Evolutionary conservation across 1,140 invertebrate genomes (phyloP).

Genomic region (Archivesica marissinica): DNA sequence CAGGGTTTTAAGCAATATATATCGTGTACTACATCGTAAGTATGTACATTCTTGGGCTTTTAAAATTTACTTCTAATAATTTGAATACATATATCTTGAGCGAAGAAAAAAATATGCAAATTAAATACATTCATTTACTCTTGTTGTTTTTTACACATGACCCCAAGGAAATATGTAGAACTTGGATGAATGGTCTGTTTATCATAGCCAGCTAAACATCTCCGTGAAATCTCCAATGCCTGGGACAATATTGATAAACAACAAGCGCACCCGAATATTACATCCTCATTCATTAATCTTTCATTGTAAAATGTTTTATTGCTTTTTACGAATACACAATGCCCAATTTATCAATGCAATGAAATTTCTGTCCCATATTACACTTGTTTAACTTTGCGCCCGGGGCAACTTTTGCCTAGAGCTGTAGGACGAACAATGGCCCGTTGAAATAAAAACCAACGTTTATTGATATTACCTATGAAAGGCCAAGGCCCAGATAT

Average conservation of each 20-base stretch:
- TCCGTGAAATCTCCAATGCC: background rate
- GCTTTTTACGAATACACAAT: constrained; percentile 10
- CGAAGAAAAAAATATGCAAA: too few species aligned
- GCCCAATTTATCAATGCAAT: background rate
- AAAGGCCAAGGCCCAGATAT: constrained; percentile 34
- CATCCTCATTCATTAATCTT: background rate
- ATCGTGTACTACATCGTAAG: too few species aligned
- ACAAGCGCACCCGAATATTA: background rate
- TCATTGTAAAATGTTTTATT: constrained; percentile 12
- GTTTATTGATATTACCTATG: constrained; percentile 49
- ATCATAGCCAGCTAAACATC: background rate
- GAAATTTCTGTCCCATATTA: constrained; percentile 7
- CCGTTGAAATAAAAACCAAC: constrained; percentile 25
- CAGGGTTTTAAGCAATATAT: too few species aligned
- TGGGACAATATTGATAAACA: constrained; percentile 14
- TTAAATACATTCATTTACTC: too few species aligned
- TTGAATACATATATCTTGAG: too few species aligned
- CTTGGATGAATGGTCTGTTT: too few species aligned
- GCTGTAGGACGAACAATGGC: constrained; percentile 21
- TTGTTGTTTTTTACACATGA: too few species aligned
- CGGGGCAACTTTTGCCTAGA: background rate
- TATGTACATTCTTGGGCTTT: too few species aligned
- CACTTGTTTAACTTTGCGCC: constrained; percentile 23
- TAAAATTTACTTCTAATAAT: too few species aligned
- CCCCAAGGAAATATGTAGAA: too few species aligned